A percentile compares a stretch with the other conserved stretches of the same genome.
phyloP scores from a whole-genome alignment of 2,888 invertebrate species.

The Nasonia oneida region DNA sequence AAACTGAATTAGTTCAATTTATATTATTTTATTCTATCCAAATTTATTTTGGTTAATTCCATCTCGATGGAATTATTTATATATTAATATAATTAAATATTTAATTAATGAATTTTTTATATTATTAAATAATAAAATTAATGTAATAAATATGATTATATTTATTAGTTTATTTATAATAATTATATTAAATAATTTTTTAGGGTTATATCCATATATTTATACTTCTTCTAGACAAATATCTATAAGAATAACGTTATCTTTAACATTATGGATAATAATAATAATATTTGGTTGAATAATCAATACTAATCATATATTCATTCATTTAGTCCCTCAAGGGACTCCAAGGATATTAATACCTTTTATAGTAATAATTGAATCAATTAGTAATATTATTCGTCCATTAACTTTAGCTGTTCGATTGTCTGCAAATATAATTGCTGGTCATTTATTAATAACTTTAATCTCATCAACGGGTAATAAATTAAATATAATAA shows the following conservation, averaged over 20 bases:
- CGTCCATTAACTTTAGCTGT: slow-evolving; percentile 86
- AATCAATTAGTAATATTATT: slow-evolving; percentile 87
- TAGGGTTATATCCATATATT: slow-evolving; percentile 86
- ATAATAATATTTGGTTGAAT: slow-evolving; percentile 85
- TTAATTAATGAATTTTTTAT: slow-evolving; percentile 81
- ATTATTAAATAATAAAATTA: slow-evolving; percentile 78
- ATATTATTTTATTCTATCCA: neutral
- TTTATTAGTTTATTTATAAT: slow-evolving; percentile 82
- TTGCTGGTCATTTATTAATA: slow-evolving; percentile 86
- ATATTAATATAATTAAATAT: neutral
- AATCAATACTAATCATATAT: slow-evolving; percentile 84
- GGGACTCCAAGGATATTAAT: slow-evolving; percentile 84
- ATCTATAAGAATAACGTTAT: slow-evolving; percentile 82
- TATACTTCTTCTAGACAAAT: slow-evolving; percentile 86
- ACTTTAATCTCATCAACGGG: slow-evolving; percentile 82
- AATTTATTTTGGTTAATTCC: neutral
- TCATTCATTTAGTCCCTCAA: slow-evolving; percentile 85
- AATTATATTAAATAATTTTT: slow-evolving; percentile 85
- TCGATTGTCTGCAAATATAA: slow-evolving; percentile 88
- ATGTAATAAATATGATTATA: slow-evolving; percentile 80
- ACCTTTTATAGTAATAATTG: slow-evolving; percentile 88
- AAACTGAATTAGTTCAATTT: neutral
- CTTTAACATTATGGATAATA: slow-evolving; percentile 84
- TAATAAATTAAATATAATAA: slow-evolving; percentile 73
- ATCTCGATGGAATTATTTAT: neutral